Conservation (phyloP, 2,888 invertebrate genomes). For the Hirtodrosophila alboralis region DNA sequence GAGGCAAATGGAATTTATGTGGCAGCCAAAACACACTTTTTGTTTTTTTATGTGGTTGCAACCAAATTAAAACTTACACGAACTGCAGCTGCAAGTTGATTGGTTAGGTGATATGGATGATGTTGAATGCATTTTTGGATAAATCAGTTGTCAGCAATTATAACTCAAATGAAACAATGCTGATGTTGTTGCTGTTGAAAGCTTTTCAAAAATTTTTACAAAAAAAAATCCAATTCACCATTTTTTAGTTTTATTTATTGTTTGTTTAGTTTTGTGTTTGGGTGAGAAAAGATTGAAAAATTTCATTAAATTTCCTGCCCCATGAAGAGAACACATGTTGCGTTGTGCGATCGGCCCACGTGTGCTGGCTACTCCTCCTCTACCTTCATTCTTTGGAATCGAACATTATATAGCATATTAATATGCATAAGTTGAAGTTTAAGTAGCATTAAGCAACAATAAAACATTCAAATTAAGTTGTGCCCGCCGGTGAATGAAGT, state of each 20-base stretch:
- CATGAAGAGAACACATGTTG: constrained; percentile 49
- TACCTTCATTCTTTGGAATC: too few relatives aligned
- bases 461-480: constrained; percentile 67
- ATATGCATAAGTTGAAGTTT: constrained; percentile 65
- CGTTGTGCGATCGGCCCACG: constrained; percentile 41
- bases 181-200: constrained; percentile 55
- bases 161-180: constrained; percentile 39
- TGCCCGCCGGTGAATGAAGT: too few relatives aligned
- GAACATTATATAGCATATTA: constrained; percentile 25
- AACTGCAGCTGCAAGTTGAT: constrained; percentile 59
- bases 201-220: too few relatives aligned
- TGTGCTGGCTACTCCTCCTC: constrained; percentile 37
- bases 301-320: constrained; percentile 42
- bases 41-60: constrained; percentile 18
- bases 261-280: constrained; percentile 53
- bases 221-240: too few relatives aligned
- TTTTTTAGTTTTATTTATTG: constrained; percentile 59
- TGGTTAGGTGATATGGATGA: constrained; percentile 38
- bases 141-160: constrained; percentile 63
- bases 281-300: constrained; percentile 57
- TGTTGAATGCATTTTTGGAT: constrained; percentile 50
- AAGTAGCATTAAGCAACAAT: constrained; percentile 63
- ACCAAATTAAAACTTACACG: constrained; percentile 40
- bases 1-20: constrained; percentile 63
- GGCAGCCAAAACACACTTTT: constrained; percentile 42